Evolutionary conservation across 2,113 vertebrate species (phyloP).

Genomic region (Gopherus flavomarginatus): DNA sequence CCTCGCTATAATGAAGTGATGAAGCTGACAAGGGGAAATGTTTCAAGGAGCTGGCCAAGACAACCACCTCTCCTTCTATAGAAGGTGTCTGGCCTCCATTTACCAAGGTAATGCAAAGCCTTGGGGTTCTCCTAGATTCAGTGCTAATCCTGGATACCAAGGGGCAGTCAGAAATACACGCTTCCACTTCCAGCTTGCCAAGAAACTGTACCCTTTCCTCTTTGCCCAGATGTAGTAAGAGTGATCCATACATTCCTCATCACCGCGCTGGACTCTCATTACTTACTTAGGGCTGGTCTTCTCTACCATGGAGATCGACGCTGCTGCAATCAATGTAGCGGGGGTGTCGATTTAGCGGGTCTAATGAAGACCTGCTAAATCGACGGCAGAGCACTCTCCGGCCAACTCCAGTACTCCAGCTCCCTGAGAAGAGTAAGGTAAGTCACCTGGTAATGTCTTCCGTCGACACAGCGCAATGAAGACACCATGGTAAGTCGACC

Average conservation of each 20-base stretch:
- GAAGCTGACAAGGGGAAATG: background rate
- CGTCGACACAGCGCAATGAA: too few relatives aligned
- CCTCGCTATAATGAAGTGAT: background rate
- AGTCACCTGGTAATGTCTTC: too few relatives aligned
- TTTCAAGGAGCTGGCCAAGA: background rate
- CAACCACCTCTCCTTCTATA: slow-evolving; percentile 24
- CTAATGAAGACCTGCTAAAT: too few relatives aligned
- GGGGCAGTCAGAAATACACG: slow-evolving; percentile 48
- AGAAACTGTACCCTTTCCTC: background rate
- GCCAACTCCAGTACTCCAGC: too few relatives aligned
- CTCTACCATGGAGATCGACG: too few relatives aligned
- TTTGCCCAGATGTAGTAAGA: background rate
- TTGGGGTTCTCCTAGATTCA: background rate
- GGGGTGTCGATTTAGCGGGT: too few relatives aligned
- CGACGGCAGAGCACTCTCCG: too few relatives aligned
- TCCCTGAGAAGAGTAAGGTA: too few relatives aligned
- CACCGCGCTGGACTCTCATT: slow-evolving; percentile 34
- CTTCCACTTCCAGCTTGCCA: slow-evolving; percentile 2
- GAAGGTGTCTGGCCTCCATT: slow-evolving; percentile 40
- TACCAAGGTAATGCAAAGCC: background rate
- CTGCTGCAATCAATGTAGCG: too few relatives aligned
- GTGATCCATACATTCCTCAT: background rate
- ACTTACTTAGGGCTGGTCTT: background rate
- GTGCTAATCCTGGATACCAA: slow-evolving; percentile 4
- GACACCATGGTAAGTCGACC: too few relatives aligned